phyloP scores from a whole-genome alignment of 2,113 vertebrate genomes.

The Bagarius yarrelli region DNA sequence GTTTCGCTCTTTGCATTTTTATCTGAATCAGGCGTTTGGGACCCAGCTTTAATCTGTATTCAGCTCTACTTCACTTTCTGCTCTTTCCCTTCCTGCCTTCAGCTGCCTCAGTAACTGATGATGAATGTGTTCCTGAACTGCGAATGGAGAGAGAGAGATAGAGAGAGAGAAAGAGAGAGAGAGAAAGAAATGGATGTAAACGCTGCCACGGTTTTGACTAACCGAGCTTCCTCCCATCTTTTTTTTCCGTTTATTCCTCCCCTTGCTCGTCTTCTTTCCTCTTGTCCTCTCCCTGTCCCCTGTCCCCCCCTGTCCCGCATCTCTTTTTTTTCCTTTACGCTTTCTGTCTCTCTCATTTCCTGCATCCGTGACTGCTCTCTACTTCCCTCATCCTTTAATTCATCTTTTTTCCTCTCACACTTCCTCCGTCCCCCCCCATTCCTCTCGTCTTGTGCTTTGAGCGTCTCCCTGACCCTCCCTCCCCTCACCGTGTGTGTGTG shows the following conservation, averaged over 20 bases:
- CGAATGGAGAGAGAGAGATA: neutral
- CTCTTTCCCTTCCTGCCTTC: neutral
- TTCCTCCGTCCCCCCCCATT: neutral
- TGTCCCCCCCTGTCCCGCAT: neutral
- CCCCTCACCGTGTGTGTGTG: neutral
- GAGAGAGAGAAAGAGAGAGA: conserved; percentile 29
- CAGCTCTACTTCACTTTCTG: conserved; percentile 9
- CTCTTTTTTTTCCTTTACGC: neutral
- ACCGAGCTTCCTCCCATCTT: conserved; percentile 28
- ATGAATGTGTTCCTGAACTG: conserved; percentile 9
- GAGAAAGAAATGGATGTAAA: conserved; percentile 66
- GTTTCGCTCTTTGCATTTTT: neutral
- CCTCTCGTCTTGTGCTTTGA: neutral
- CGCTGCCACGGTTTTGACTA: conserved; percentile 24
- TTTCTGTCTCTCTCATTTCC: neutral
- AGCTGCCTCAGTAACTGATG: conserved; percentile 11
- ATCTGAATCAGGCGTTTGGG: neutral
- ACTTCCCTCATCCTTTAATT: neutral
- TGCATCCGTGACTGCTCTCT: neutral
- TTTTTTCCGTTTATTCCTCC: conserved; percentile 31
- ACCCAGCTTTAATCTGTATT: conserved; percentile 20
- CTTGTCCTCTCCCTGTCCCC: neutral
- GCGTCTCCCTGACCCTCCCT: neutral
- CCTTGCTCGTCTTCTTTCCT: conserved; percentile 14
- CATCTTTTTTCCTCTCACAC: neutral